Conservation (phyloP, 2,113 vertebrate genomes). For the Phalacrocorax brasilianus region DNA sequence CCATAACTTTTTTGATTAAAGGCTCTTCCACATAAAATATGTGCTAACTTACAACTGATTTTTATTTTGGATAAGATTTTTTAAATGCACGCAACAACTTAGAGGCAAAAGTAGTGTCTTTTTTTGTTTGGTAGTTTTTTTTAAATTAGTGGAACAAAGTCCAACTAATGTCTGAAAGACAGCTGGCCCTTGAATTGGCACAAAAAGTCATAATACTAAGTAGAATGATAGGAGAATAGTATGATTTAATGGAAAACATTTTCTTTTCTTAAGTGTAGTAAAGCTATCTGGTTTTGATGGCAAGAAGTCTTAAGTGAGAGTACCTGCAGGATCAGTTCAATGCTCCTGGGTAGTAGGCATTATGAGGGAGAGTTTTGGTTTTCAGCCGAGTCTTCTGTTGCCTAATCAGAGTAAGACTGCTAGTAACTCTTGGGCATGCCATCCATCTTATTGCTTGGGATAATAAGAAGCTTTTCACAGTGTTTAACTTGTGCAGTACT, state of each 20-base stretch:
- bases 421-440: neutral
- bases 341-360: neutral
- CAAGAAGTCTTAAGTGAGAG: neutral
- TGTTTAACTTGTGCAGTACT: neutral
- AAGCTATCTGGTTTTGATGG: neutral
- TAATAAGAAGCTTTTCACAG: neutral
- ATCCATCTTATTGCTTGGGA: neutral
- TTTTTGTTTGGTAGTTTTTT: neutral
- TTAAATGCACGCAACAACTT: neutral
- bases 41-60: neutral
- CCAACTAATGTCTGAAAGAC: neutral
- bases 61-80: neutral
- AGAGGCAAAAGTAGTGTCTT: neutral
- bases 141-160: neutral
- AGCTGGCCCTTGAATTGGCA: neutral
- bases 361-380: neutral
- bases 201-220: neutral
- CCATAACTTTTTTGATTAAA: neutral
- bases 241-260: neutral
- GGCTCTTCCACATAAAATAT: neutral
- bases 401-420: neutral
- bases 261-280: neutral
- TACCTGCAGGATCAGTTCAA: neutral
- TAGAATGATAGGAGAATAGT: neutral
- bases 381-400: neutral